Percentiles rank a stretch among this genome's conserved stretches.
Conservation (phyloP, 2,888 invertebrate species). For the Eilema sororculum region DNA sequence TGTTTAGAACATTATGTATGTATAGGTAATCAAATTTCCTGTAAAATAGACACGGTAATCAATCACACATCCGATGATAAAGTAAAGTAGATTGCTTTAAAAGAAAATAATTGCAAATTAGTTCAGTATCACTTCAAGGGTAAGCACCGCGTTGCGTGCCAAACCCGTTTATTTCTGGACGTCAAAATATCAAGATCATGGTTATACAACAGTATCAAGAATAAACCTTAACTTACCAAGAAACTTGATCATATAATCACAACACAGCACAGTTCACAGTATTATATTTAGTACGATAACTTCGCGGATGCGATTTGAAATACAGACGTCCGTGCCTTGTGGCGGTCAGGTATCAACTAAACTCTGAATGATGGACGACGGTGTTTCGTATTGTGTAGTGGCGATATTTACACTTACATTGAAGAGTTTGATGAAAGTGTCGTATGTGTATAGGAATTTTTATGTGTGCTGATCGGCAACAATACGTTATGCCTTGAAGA, state of each 20-base stretch:
- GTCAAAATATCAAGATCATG: constrained; percentile 66
- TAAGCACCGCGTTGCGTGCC: constrained; percentile 68
- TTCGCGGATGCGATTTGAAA: constrained; percentile 44
- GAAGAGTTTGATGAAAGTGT: constrained; percentile 65
- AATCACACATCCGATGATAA: neutral
- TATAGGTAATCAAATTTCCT: neutral
- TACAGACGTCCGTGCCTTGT: constrained; percentile 57
- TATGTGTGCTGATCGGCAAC: constrained; percentile 58
- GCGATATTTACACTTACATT: constrained; percentile 50
- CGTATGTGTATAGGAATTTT: constrained; percentile 49
- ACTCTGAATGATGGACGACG: constrained; percentile 53
- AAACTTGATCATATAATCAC: constrained; percentile 65
- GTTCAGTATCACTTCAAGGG: constrained; percentile 67
- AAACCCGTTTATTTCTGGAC: constrained; percentile 78
- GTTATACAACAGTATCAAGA: constrained; percentile 46
- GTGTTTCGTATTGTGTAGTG: constrained; percentile 60
- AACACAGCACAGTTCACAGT: constrained; percentile 68
- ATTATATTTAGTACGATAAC: constrained; percentile 50
- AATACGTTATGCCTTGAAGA: constrained; percentile 54
- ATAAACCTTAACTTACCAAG: constrained; percentile 67
- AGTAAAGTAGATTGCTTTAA: constrained; percentile 14
- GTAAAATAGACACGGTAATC: neutral
- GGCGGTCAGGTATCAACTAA: constrained; percentile 72
- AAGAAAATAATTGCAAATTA: constrained; percentile 36
- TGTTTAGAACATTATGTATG: neutral